phyloP scores from a whole-genome alignment of 1,140 invertebrate genomes.

The Nautilus pompilius region DNA sequence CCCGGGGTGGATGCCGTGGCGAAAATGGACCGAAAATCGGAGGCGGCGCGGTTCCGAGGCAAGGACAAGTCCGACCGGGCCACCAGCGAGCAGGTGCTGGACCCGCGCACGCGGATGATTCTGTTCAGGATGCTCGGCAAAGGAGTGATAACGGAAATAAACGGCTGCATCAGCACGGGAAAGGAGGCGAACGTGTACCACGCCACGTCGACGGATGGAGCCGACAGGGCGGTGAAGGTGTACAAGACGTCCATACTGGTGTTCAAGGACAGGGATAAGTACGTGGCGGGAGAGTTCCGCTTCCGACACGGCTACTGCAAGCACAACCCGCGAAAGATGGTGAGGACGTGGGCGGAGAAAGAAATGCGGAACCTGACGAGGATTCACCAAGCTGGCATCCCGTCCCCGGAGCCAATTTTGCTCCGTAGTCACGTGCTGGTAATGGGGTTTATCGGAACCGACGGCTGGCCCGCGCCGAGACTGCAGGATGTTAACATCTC shows the following conservation, averaged over 20 bases:
- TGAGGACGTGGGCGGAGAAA: constrained; percentile 96
- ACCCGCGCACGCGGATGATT: constrained; percentile 91
- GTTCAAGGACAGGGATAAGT: constrained; percentile 96
- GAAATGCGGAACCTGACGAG: constrained; percentile 86
- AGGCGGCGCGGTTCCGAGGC: constrained; percentile 19
- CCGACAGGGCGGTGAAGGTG: constrained; percentile 85
- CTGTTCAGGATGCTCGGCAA: constrained; percentile 88
- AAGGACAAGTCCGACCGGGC: constrained; percentile 91
- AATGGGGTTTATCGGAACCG: constrained; percentile 90
- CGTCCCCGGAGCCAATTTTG: constrained; percentile 82
- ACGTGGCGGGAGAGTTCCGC: constrained; percentile 92
- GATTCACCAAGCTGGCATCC: constrained; percentile 74
- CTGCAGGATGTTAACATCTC: constrained; percentile 55
- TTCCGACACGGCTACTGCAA: constrained; percentile 91
- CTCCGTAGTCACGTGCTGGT: constrained; percentile 86
- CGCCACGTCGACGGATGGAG: constrained; percentile 65
- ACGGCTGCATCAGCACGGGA: constrained; percentile 86
- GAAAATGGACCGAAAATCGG: constrained; percentile 1
- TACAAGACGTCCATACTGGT: constrained; percentile 96
- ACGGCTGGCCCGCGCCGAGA: constrained; percentile 58
- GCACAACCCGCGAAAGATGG: constrained; percentile 96
- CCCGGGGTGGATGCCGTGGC: neutral
- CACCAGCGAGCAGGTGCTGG: constrained; percentile 95
- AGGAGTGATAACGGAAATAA: constrained; percentile 72
- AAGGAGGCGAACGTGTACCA: constrained; percentile 99